Evolutionary conservation across 1,140 invertebrate genomes (phyloP), one percentile per base, ranked within the genome.

Genomic region (Anastatus disparis): DNA sequence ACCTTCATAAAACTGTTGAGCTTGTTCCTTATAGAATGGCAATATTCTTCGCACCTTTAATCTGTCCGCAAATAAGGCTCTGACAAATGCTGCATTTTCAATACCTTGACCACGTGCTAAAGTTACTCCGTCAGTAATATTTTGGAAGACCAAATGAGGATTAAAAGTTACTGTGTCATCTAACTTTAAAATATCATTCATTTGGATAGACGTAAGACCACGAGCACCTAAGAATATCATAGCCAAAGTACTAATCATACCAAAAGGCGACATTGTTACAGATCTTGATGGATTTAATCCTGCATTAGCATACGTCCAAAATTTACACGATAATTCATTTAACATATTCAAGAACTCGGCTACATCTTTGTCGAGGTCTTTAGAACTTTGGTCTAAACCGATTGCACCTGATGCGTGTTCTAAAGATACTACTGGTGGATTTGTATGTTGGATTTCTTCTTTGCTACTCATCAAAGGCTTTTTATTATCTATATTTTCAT

Each of bases 111-210:
- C 88, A 31, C 87, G 85, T 0, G 88, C 86, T 20, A 89, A 64
- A 1, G 85, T 81, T 2, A 85, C 88, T 0, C 92, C 91, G 74
- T 94, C 93, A 0, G 93, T 93, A 2, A 95, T 91, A 79, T 95
- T 94, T 80, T 93, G 92, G 65, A 95, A 91, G 0, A 94, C 91
- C 71, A 94, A 87, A 80, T 95, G 94, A 0, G 94, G 94, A 84
- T 95, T 95, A 74, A 95, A 95, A 1, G 93, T 93, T 0, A 94
- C 90, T 88, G 94, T 93, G 71, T 95, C 93, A 78, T 95, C 94
- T 8, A 96, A 83, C 74, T 92, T 91, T 0, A 96, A 86, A 13
- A 95, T 88, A 72, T 95, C 93, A 77, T 95, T 95, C 91, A 96
- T 94, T 87, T 95, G 93, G 1, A 92, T 93, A 1, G 94, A 94